A percentile compares a stretch with the other conserved stretches of the same genome.
These are phyloP conservation scores for Mesorhabditis sp. DNA, from an alignment of 2,888 invertebrate genomes.

Conservation along the genomic window DNA sequence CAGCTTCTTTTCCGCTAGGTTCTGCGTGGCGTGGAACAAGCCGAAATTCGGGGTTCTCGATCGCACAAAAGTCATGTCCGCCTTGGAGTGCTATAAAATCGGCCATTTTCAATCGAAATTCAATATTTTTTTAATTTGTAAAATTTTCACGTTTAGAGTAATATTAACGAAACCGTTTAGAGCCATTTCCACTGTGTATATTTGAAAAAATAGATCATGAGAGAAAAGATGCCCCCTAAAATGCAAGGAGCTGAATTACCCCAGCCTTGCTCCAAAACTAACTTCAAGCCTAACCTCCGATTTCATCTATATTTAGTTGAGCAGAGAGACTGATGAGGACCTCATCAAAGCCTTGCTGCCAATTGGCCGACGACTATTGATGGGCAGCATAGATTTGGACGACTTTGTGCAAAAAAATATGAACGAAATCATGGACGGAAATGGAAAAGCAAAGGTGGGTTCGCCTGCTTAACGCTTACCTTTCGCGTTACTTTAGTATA, in stretches of 20 bases:
- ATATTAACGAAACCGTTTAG: too few relatives aligned
- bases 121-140: too few relatives aligned
- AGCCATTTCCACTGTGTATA: too few relatives aligned
- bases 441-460: constrained; percentile 15
- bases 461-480: neutral
- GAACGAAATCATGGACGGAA: constrained; percentile 6
- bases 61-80: constrained; percentile 7
- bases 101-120: too few relatives aligned
- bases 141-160: too few relatives aligned
- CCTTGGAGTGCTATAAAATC: constrained; percentile 37
- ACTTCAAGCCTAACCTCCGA: too few relatives aligned
- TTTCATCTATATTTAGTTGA: constrained; percentile 20
- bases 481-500: neutral
- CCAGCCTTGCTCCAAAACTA: too few relatives aligned
- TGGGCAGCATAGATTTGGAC: constrained; percentile 37
- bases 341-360: constrained; percentile 33
- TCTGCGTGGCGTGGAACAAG: neutral
- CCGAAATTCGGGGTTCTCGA: too few relatives aligned
- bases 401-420: constrained; percentile 37
- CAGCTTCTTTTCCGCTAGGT: neutral
- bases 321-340: constrained; percentile 34
- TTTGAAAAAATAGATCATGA: too few relatives aligned
- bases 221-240: too few relatives aligned
- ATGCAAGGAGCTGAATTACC: too few relatives aligned
- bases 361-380: constrained; percentile 38